Evolutionary conservation across 2,113 vertebrate species (phyloP).

Genomic region (Antidorcas marsupialis): DNA sequence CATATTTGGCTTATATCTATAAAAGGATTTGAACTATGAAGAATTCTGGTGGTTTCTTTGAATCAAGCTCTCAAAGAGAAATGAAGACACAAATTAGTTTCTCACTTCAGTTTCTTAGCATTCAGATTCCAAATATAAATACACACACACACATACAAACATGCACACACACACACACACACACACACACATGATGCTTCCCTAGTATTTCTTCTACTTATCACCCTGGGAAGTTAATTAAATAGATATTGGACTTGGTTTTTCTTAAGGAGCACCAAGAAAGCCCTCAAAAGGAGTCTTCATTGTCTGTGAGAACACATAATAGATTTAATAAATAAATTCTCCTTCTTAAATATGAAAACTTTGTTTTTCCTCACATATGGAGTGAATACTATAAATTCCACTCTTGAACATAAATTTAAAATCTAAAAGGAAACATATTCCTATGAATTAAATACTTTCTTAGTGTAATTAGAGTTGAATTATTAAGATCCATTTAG

Average conservation of each 20-base stretch:
- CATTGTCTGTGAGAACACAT: not conserved
- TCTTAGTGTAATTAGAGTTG: slow-evolving; percentile 4
- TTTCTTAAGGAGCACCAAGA: not conserved
- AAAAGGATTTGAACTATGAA: not conserved
- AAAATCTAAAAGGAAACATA: not conserved
- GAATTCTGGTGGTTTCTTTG: not conserved
- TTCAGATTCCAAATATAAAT: not conserved
- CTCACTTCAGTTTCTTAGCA: not conserved
- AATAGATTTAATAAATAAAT: not conserved
- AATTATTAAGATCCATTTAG: not conserved
- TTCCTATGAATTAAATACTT: slow-evolving; percentile 12
- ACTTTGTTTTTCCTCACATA: not conserved
- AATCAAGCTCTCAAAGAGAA: not conserved
- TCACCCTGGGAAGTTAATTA: not conserved
- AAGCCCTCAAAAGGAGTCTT: not conserved
- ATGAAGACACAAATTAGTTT: not conserved
- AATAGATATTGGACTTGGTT: not conserved
- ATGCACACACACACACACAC: not conserved
- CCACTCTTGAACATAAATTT: not conserved
- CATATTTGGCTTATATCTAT: not conserved
- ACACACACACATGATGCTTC: not conserved
- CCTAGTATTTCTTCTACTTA: not conserved
- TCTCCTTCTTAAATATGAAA: not conserved
- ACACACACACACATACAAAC: not conserved
- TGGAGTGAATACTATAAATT: not conserved